Evolutionary conservation across 1,140 invertebrate species (phyloP).

Genomic region (Aplysia californica): DNA sequence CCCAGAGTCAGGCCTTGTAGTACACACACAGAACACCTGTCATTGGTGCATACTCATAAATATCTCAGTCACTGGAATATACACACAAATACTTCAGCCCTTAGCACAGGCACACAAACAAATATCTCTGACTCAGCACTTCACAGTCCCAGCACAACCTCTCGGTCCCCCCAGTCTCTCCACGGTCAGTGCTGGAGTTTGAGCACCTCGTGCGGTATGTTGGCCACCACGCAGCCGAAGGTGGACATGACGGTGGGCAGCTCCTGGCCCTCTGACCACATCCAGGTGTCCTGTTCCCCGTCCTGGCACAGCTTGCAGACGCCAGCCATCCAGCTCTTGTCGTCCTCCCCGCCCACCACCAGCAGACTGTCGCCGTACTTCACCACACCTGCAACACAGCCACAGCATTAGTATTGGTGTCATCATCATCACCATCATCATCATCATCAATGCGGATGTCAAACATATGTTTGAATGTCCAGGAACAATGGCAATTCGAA

Average conservation of each 20-base stretch:
- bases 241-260: conserved; percentile 64
- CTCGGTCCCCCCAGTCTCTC: neutral
- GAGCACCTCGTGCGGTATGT: conserved; percentile 50
- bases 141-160: neutral
- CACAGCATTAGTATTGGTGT: too few species aligned
- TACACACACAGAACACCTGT: too few species aligned
- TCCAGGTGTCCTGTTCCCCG: conserved; percentile 50
- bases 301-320: conserved; percentile 52
- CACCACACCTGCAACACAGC: conserved; percentile 59
- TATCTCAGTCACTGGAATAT: too few species aligned
- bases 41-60: neutral
- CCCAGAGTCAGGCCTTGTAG: too few species aligned
- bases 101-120: neutral
- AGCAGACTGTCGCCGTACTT: conserved; percentile 60
- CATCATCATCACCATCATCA: too few species aligned
- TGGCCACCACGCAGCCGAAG: conserved; percentile 64
- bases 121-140: neutral
- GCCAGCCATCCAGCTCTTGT: conserved; percentile 66
- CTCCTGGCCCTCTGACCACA: conserved; percentile 61
- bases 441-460: too few species aligned
- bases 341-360: conserved; percentile 63
- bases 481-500: too few species aligned
- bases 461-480: too few species aligned
- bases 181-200: conserved; percentile 30
- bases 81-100: too few species aligned